Evolutionary conservation across 2,113 vertebrate genomes (phyloP).

Genomic region (Catagonus wagneri): DNA sequence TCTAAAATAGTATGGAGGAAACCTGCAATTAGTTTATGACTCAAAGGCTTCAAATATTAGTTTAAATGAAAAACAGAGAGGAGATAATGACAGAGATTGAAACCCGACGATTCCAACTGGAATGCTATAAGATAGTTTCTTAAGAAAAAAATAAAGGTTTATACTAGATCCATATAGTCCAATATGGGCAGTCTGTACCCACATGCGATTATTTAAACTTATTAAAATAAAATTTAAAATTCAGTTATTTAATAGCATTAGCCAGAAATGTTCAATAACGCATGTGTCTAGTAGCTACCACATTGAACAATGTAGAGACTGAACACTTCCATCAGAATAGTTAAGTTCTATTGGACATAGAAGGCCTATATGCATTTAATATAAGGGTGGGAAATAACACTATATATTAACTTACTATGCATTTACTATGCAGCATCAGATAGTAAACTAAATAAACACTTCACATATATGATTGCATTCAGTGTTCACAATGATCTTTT

Average conservation of each 20-base stretch:
- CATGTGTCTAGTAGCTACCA: neutral
- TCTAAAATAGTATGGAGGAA: conserved; percentile 64
- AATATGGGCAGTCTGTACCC: neutral
- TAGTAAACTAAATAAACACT: neutral
- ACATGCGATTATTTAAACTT: neutral
- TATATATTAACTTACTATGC: neutral
- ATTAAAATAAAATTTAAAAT: neutral
- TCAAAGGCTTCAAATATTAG: conserved; percentile 76
- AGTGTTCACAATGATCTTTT: neutral
- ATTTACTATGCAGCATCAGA: neutral
- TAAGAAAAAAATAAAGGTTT: neutral
- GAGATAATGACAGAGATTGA: neutral
- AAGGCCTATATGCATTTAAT: neutral
- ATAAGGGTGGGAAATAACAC: neutral
- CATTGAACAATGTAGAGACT: neutral
- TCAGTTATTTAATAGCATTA: neutral
- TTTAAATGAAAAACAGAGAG: neutral
- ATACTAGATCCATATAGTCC: neutral
- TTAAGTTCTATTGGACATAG: neutral
- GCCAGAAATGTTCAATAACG: neutral
- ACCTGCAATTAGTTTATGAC: conserved; percentile 59
- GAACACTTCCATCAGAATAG: neutral
- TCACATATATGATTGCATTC: neutral
- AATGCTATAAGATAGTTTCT: neutral
- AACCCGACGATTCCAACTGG: neutral